Base-by-base conservation (phyloP, 1,140 invertebrate species). In the Nephila pilipes region DNA sequence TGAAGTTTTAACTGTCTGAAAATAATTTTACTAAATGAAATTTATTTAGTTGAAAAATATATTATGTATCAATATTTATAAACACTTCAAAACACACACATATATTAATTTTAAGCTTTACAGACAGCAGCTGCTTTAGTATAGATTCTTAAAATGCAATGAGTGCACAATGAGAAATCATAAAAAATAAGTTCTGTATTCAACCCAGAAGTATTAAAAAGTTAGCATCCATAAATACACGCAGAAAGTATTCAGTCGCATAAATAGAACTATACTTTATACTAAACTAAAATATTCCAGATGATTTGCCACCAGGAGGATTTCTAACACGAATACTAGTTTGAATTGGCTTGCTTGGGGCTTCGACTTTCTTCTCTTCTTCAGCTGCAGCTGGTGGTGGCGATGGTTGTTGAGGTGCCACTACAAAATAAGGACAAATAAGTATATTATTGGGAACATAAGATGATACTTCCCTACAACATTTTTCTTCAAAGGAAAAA, bases 281-380 rank as follows among this genome's bases (percentile, higher is more conserved):
- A 22, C 12, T 29, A 83, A 83, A 55, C 29, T 87, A 93, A 69
- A 93, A 93, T 6, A 93, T 89, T 93, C 85, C 87, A 89, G 92
- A 93, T n/a, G 92, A 93, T 69, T 93, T 93, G 1, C 92, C 92
- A 63, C 92, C 92, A 63, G 92, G 92, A 55, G 92, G 92, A 57
- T 88, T 83, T 81, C 92, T 79, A 8, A 93, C 57, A 14, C 92
- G 69, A 65, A 93, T 89, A 65, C 92, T 83, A 25, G 85, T 88
- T 46, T 88, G 75, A 55, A 89, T 55, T 25, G 65, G 65, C 46
- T 69, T 93, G 32, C 29, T 22, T 36, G 92, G 87, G 65, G 36
- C 57, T 63, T 69, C 92, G 1, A 16, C 14, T 46, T 58, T 80
- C 46, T 57, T 80, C 22, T 90, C 36, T 58, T 90, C 88, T 60